Conservation (phyloP, 2,888 invertebrate species). For the Lymantria dispar region DNA sequence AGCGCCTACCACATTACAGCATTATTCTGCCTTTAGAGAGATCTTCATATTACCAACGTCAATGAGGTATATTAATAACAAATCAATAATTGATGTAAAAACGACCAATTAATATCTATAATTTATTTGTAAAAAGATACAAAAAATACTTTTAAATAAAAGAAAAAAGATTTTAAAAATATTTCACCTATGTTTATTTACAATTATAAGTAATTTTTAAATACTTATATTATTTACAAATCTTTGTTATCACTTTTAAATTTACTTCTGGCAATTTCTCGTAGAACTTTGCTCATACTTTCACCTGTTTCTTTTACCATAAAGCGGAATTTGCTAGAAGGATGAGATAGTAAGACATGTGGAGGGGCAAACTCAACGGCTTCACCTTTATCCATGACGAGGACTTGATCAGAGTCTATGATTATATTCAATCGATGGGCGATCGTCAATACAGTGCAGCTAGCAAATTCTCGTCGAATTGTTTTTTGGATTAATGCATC, state of each 20-base stretch:
- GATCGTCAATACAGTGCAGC: slow-evolving; percentile 94
- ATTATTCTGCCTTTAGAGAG: too few relatives aligned
- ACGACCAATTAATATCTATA: too few relatives aligned
- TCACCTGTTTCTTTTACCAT: slow-evolving; percentile 88
- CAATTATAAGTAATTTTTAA: neutral
- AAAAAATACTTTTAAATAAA: too few relatives aligned
- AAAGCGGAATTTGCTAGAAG: slow-evolving; percentile 81
- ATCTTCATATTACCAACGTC: too few relatives aligned
- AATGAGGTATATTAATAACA: too few relatives aligned
- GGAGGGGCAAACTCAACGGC: slow-evolving; percentile 88
- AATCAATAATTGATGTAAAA: too few relatives aligned
- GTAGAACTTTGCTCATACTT: slow-evolving; percentile 55
- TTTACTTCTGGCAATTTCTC: slow-evolving; percentile 61
- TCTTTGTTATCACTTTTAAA: slow-evolving; percentile 43
- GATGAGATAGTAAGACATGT: slow-evolving; percentile 81
- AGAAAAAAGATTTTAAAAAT: too few relatives aligned
- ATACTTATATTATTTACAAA: neutral
- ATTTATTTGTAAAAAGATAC: too few relatives aligned
- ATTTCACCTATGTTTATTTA: neutral
- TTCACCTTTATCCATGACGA: slow-evolving; percentile 92
- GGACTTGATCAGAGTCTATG: slow-evolving; percentile 93
- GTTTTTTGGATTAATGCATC: slow-evolving; percentile 92
- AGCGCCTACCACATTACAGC: too few relatives aligned
- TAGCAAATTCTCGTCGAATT: slow-evolving; percentile 87
- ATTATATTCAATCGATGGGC: slow-evolving; percentile 95